Conservation (phyloP, 1,140 invertebrate genomes). For the Calephelis virginiensis region DNA sequence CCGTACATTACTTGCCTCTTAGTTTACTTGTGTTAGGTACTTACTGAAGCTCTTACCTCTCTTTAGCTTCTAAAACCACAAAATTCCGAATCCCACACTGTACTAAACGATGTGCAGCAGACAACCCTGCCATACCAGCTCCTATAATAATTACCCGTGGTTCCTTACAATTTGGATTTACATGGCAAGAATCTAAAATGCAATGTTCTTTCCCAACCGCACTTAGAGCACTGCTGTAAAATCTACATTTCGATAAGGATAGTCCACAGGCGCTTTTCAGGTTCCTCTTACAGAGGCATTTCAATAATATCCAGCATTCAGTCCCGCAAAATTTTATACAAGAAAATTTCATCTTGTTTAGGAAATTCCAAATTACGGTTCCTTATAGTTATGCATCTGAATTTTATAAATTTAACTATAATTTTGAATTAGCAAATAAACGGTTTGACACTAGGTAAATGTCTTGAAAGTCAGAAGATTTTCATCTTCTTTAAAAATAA, state of each 20-base stretch:
- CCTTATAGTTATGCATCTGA: constrained; percentile 26
- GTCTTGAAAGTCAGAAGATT: background rate
- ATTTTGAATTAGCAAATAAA: constrained; percentile 14
- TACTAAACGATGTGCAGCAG: constrained; percentile 84
- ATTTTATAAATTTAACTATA: background rate
- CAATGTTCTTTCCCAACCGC: constrained; percentile 51
- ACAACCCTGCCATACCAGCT: constrained; percentile 87
- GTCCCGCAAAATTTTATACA: constrained; percentile 43
- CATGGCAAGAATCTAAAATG: constrained; percentile 63
- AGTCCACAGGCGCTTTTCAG: constrained; percentile 21
- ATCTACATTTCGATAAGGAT: constrained; percentile 32
- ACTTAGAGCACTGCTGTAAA: constrained; percentile 43
- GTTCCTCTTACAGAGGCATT: constrained; percentile 24
- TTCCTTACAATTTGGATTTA: constrained; percentile 80
- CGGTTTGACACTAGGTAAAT: background rate
- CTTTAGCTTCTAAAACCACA: constrained; percentile 85
- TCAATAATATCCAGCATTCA: constrained; percentile 30
- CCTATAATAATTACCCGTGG: constrained; percentile 86
- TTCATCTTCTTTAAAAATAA: background rate
- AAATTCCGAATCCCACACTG: constrained; percentile 85
- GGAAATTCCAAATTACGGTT: constrained; percentile 14
- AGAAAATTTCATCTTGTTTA: constrained; percentile 57
- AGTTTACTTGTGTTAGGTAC: background rate
- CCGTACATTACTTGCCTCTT: too few relatives aligned
- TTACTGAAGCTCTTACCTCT: constrained; percentile 75